phyloP scores from a whole-genome alignment of 1,140 invertebrate species.

The Sitophilus oryzae region DNA sequence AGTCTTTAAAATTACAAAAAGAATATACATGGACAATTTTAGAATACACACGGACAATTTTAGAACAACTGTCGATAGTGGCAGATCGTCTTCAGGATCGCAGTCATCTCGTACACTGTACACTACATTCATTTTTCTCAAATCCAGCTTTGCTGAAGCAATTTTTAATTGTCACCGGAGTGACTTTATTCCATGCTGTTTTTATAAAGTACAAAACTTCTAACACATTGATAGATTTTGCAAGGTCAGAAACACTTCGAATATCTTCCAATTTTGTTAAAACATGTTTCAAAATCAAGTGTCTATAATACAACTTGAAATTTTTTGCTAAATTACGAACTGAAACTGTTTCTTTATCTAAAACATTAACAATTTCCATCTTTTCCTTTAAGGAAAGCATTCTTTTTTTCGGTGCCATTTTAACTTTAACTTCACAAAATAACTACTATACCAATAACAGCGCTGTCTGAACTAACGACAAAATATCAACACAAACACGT shows the following conservation, averaged over 20 bases:
- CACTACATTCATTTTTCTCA: conserved; percentile 8
- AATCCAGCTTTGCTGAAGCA: conserved; percentile 14
- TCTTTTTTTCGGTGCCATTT: too few species aligned
- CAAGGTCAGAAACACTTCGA: conserved; percentile 10
- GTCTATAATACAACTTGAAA: conserved; percentile 38
- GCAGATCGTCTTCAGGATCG: conserved; percentile 16
- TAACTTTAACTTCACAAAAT: too few species aligned
- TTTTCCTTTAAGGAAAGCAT: too few species aligned
- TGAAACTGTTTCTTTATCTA: too few species aligned
- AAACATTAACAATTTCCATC: too few species aligned
- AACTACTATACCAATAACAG: too few species aligned
- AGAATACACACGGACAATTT: background rate
- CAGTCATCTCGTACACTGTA: conserved; percentile 13
- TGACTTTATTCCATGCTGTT: conserved; percentile 13
- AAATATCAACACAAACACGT: too few species aligned
- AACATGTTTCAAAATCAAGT: conserved; percentile 30
- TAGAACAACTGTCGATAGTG: conserved; percentile 3
- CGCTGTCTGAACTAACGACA: too few species aligned
- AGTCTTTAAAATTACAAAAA: too few species aligned
- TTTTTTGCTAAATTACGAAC: too few species aligned
- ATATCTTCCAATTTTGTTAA: conserved; percentile 21
- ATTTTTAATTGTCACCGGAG: conserved; percentile 11
- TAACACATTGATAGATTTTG: conserved; percentile 13
- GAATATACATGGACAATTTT: too few species aligned
- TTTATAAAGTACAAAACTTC: conserved; percentile 15